A percentile compares a stretch with the other conserved stretches of the same genome.
phyloP scores from a whole-genome alignment of 2,113 vertebrate species.

The Dendrocopos noguchii region DNA sequence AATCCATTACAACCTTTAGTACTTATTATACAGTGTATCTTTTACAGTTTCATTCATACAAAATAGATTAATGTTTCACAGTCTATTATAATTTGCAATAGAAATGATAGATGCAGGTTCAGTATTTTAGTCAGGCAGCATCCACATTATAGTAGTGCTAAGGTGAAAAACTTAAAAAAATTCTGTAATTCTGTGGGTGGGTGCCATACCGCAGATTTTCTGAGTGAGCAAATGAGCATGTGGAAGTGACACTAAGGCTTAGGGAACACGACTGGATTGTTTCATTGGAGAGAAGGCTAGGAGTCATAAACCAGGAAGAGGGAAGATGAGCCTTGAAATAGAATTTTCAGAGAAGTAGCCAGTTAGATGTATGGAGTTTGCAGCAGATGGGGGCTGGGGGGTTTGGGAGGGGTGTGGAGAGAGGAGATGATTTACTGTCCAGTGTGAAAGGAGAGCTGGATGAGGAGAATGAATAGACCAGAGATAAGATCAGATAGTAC shows the following conservation, averaged over 20 bases:
- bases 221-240: background rate
- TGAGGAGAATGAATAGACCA: background rate
- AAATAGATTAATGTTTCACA: background rate
- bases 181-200: background rate
- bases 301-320: slow-evolving; percentile 23
- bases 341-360: background rate
- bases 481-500: background rate
- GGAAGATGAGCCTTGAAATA: slow-evolving; percentile 11
- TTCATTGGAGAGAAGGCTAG: slow-evolving; percentile 19
- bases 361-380: background rate
- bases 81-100: background rate
- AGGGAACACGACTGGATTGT: background rate
- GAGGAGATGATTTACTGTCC: background rate
- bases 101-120: background rate
- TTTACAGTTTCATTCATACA: background rate
- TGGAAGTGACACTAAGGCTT: background rate
- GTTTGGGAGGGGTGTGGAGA: background rate
- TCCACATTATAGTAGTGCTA: background rate
- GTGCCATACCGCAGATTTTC: background rate
- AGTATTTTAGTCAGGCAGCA: background rate
- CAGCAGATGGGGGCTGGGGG: background rate
- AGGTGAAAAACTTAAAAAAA: slow-evolving; percentile 6
- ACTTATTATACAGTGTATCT: background rate
- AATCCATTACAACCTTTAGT: background rate
- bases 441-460: background rate